Conservation (phyloP, 2,113 vertebrate genomes). For the Toxotes chatareus region DNA sequence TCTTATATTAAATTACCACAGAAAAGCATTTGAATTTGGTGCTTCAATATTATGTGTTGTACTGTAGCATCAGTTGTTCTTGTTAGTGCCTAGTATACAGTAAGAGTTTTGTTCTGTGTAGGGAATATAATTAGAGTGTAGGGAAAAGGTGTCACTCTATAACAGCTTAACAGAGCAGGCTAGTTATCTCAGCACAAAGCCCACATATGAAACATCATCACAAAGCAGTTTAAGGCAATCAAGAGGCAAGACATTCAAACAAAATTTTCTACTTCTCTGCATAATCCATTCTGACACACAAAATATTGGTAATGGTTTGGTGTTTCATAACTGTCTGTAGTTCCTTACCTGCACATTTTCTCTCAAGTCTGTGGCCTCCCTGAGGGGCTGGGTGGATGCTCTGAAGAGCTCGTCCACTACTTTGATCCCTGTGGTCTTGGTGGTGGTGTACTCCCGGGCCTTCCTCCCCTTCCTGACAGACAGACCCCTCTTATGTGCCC, state of each 20-base stretch:
- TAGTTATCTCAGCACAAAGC: background rate
- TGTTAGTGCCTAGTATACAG: no score
- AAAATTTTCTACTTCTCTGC: background rate
- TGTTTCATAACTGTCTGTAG: background rate
- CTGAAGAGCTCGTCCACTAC: conserved; percentile 93
- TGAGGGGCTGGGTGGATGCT: conserved; percentile 89
- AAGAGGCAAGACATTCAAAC: background rate
- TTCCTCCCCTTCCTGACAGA: conserved; percentile 90
- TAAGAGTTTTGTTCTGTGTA: no score
- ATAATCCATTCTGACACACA: background rate
- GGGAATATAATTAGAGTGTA: no score
- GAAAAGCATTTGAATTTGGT: no score
- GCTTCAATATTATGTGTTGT: no score
- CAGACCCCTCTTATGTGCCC: conserved; percentile 90
- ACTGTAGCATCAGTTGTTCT: no score
- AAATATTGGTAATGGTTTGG: background rate
- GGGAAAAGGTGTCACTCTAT: background rate
- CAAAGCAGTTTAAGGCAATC: background rate
- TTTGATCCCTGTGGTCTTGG: conserved; percentile 92
- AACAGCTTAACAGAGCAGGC: background rate
- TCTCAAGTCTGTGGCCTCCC: conserved; percentile 93
- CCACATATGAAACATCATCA: no score
- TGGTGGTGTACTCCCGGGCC: conserved; percentile 91
- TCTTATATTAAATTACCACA: no score
- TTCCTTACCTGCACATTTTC: conserved; percentile 92